A percentile compares a stretch with the other conserved stretches of the same genome.
Conservation (phyloP, 2,113 vertebrate genomes). For the Opisthocomus hoazin region DNA sequence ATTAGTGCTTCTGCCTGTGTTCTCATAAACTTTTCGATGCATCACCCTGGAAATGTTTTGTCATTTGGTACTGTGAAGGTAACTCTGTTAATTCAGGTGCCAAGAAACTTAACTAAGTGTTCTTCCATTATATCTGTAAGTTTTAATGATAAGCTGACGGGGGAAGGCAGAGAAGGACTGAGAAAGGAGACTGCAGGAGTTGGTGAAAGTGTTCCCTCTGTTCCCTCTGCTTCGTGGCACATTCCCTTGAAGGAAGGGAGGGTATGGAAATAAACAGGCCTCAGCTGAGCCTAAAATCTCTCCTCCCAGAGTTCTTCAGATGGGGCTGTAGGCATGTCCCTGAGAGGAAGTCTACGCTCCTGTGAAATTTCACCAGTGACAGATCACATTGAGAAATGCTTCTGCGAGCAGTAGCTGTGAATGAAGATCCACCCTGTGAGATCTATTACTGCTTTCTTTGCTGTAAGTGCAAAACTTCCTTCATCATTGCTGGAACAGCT, state of each 20-base stretch:
- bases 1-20: background rate
- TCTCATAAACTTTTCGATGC: background rate
- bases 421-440: background rate
- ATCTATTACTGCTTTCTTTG: background rate
- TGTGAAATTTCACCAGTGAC: background rate
- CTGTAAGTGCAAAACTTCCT: background rate
- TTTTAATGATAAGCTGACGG: background rate
- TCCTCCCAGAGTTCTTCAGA: background rate
- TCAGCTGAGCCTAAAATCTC: background rate
- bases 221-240: background rate
- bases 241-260: background rate
- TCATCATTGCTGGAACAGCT: background rate
- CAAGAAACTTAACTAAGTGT: background rate
- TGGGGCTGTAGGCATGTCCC: background rate
- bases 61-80: background rate
- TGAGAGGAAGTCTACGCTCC: fast-evolving
- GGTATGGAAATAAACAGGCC: background rate
- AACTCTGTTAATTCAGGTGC: background rate
- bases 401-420: background rate
- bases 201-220: background rate
- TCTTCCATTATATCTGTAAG: background rate
- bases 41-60: background rate
- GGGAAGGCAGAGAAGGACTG: background rate
- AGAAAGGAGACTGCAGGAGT: background rate
- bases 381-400: background rate